Percentiles rank a stretch among this genome's conserved stretches.
phyloP scores from a whole-genome alignment of 2,797 vertebrate genomes.

The Falco berigora region DNA sequence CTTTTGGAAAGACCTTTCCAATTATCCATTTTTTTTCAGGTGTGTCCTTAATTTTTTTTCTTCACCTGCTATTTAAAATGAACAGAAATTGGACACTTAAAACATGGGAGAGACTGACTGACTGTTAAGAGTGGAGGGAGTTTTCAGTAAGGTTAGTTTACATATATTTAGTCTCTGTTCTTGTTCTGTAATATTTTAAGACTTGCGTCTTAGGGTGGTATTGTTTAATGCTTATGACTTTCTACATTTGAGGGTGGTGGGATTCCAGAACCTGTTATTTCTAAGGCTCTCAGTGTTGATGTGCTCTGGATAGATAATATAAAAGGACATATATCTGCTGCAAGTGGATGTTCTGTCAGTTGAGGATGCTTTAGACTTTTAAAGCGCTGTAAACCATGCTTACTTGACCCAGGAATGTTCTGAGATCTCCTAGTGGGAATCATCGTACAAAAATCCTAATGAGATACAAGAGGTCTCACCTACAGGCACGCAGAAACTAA shows the following conservation, averaged over 20 bases:
- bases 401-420: not conserved
- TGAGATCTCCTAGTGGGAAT: not conserved
- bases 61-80: not conserved
- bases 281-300: not conserved
- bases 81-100: not conserved
- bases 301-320: not conserved
- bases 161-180: not conserved
- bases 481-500: not conserved
- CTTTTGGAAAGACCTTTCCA: not conserved
- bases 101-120: not conserved
- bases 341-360: not conserved
- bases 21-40: fast-evolving
- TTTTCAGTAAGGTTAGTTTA: not conserved
- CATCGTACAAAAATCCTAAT: not conserved
- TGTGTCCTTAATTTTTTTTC: not conserved
- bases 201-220: not conserved
- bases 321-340: not conserved
- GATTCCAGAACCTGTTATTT: not conserved
- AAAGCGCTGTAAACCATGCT: not conserved
- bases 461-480: not conserved
- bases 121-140: not conserved
- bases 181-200: not conserved
- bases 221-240: not conserved
- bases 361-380: not conserved
- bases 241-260: not conserved